Percentiles rank a stretch among this genome's conserved stretches.
phyloP scores from a whole-genome alignment of 2,888 invertebrate species.

The Eupithecia insigniata region DNA sequence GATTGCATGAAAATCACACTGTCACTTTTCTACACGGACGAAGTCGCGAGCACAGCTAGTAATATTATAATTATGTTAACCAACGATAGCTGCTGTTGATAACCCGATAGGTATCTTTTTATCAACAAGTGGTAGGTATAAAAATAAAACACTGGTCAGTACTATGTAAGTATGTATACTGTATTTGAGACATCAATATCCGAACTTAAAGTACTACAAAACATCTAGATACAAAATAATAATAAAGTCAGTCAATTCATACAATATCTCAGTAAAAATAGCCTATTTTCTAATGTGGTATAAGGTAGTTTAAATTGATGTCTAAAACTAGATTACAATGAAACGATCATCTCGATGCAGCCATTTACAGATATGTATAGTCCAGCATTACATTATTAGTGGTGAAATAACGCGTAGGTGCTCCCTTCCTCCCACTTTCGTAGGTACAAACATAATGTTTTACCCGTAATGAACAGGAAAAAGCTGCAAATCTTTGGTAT shows the following conservation, averaged over 20 bases:
- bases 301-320: neutral
- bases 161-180: neutral
- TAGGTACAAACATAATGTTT: neutral
- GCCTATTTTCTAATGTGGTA: neutral
- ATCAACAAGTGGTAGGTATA: neutral
- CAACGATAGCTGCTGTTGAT: neutral
- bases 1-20: too few relatives aligned
- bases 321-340: neutral
- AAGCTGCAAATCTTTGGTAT: constrained; percentile 5
- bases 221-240: constrained; percentile 7
- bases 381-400: too few relatives aligned
- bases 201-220: constrained; percentile 7
- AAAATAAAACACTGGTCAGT: neutral
- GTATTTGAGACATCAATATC: constrained; percentile 9
- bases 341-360: too few relatives aligned
- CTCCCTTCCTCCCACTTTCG: neutral
- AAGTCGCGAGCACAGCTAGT: too few relatives aligned
- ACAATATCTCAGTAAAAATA: constrained; percentile 45
- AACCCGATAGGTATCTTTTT: neutral
- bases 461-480: neutral
- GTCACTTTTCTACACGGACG: too few relatives aligned
- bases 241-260: constrained; percentile 52
- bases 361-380: too few relatives aligned
- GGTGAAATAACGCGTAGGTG: neutral
- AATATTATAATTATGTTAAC: neutral